phyloP scores from a whole-genome alignment of 2,113 vertebrate species.

The Chaetodon trifascialis region DNA sequence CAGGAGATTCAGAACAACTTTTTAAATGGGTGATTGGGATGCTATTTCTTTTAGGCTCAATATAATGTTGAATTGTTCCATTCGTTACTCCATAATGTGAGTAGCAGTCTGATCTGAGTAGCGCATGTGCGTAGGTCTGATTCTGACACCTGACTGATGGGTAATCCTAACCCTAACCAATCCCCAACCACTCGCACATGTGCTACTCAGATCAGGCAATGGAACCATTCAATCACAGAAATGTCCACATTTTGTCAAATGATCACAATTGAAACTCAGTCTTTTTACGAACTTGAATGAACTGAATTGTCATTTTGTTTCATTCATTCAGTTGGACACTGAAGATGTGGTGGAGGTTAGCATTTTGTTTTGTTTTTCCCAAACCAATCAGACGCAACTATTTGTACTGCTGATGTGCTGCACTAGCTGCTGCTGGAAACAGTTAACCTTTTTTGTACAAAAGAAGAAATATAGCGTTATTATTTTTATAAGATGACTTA shows the following conservation, averaged over 20 bases:
- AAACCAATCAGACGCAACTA: neutral
- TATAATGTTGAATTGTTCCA: neutral
- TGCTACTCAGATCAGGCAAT: too few relatives aligned
- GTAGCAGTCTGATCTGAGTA: too few relatives aligned
- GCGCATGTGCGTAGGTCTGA: too few relatives aligned
- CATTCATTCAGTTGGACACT: neutral
- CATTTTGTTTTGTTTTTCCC: neutral
- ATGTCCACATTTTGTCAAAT: neutral
- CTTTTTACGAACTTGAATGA: neutral
- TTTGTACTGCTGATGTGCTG: neutral
- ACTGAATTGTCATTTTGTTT: neutral
- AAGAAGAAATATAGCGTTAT: too few relatives aligned
- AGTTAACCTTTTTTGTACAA: too few relatives aligned
- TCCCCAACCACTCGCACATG: too few relatives aligned
- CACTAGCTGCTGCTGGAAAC: neutral
- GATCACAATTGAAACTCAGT: neutral
- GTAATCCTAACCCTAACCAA: too few relatives aligned
- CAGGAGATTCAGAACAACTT: constrained; percentile 2
- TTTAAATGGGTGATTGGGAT: neutral
- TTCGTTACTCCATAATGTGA: too few relatives aligned
- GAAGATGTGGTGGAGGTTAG: neutral
- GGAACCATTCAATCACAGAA: too few relatives aligned
- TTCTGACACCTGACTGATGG: too few relatives aligned
- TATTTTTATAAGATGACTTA: too few relatives aligned
- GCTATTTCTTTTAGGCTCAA: neutral